Evolutionary conservation across 2,888 invertebrate genomes (phyloP), one percentile per base, ranked within the genome.

Genomic region (Stenchaetothrips biformis): DNA sequence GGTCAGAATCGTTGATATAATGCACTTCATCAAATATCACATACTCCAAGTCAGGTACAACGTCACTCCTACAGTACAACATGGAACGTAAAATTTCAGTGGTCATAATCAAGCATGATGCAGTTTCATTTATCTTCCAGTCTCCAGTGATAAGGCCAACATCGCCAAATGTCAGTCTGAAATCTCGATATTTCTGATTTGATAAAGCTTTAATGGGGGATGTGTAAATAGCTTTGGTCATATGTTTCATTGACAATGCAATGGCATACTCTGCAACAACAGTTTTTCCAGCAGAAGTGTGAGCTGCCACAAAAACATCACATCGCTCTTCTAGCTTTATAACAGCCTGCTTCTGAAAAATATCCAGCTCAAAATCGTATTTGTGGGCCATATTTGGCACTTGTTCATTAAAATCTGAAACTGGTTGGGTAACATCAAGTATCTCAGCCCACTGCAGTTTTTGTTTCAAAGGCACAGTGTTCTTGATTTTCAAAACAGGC

Each of bases 11-110:
- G 87, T 99, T 99, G 83, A 99, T 96, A 85, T 99, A 99, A 87
- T 99, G 99, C 9, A 99, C 98, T 88, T 99, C 99, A 87, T 99
- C 99, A 86, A 99, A 99, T 84, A 99, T 96, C 3, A 99, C 99
- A 89, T 97, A 99, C 86, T 99, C 99, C 80, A 99, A 89, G 87
- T 99, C 99, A 78, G 98, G 91, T 0, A 98, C 94, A 80, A 97
- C 93, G 85, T 99, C 98, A 48, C 82, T 83, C 9, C 67, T n/a
- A 21, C 67, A 67, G 97, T 97, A 81, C 96, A 96, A 86, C 97
- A 98, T 86, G 0, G 97, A 97, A 82, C 97, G 91, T 9, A 67
- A 67, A 88, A 92, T 92, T 90, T 99, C 99, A n/a, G 99, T 99
- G 0, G 99, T 99, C 99, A 99, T 99, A 83, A 99, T 98, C 62